Conservation (phyloP, 2,113 vertebrate species). For the Maccullochella peelii region DNA sequence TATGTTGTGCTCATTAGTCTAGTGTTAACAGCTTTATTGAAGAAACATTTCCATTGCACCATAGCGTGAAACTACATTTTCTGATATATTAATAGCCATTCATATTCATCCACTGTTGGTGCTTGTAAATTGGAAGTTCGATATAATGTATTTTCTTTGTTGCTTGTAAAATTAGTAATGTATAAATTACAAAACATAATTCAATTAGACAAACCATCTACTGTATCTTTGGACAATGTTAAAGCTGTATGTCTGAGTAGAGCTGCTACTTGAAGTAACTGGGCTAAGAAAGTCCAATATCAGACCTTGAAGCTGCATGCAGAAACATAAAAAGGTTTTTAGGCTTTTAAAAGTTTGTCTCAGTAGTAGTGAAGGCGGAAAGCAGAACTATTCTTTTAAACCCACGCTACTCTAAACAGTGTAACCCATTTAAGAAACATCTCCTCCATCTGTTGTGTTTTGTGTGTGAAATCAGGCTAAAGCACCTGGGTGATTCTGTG, state of each 20-base stretch:
- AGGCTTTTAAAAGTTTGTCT: not conserved
- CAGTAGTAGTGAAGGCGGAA: not conserved
- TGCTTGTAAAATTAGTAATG: not conserved
- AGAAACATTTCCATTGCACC: not conserved
- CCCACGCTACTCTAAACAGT: not conserved
- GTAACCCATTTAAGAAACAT: not conserved
- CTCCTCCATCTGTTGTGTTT: not conserved
- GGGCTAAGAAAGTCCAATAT: not conserved
- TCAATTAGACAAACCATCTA: not conserved
- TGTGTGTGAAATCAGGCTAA: not conserved
- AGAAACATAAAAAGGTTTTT: not conserved
- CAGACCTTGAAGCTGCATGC: not conserved
- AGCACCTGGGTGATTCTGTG: not conserved
- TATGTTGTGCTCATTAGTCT: not conserved
- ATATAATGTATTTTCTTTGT: not conserved
- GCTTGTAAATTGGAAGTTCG: not conserved
- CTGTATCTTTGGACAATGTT: not conserved
- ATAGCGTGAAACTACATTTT: not conserved
- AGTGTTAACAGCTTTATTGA: not conserved
- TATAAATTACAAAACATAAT: not conserved
- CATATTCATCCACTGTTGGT: not conserved
- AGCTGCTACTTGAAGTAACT: not conserved
- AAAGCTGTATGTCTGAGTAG: not conserved
- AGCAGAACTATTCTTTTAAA: conserved; percentile 3
- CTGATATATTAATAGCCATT: not conserved